Evolutionary conservation across 2,888 invertebrate genomes (phyloP), one percentile per base, ranked within the genome.

Genomic region (Melieria omissa): DNA sequence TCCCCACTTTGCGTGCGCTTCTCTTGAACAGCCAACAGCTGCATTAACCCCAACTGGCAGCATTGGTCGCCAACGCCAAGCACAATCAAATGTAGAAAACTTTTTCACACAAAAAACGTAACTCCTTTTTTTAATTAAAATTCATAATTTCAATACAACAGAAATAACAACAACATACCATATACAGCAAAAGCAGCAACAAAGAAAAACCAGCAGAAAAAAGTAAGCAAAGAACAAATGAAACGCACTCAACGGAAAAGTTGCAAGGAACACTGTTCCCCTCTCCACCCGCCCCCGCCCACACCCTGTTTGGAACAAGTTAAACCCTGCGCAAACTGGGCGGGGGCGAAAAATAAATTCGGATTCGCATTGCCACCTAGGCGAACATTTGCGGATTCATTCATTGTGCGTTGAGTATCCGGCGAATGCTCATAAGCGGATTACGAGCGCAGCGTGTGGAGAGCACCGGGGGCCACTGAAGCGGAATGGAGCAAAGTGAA

Each of bases 111-210:
- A 29, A 29, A 67, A 8, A 47, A 52, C 47, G 60, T 67, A 67
- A 69, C 62, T 63, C 49, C 64, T 65, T 65, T 70, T 16, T 70
- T 70, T 70, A 70, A 70, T 70, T 70, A 65, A 70, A 70, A 70
- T 70, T 70, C 70, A 70, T 70, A 70, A 70, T 70, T 65, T 65
- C 70, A 64, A 65, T 70, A 60, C 70, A 65, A 65, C 58, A 42
- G 58, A 65, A 8, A 10, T 47, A 41, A 9, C n/a, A 70, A 70
- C 55, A 64, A 63, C 54, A 45, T 2, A 47, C 45, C 57, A 41
- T 12, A 70, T 55, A 64, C 68, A 66, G 46, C 47, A 42, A 61
- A 42, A 62, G 54, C 4, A 49, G 9, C 16, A 54, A 16, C 29
- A 69, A 16, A 7, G 44, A 12, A 44, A 1, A 0, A 10, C 10